Base-by-base conservation (phyloP, 2,113 vertebrate genomes). In the Dicerorhinus sumatrensis region DNA sequence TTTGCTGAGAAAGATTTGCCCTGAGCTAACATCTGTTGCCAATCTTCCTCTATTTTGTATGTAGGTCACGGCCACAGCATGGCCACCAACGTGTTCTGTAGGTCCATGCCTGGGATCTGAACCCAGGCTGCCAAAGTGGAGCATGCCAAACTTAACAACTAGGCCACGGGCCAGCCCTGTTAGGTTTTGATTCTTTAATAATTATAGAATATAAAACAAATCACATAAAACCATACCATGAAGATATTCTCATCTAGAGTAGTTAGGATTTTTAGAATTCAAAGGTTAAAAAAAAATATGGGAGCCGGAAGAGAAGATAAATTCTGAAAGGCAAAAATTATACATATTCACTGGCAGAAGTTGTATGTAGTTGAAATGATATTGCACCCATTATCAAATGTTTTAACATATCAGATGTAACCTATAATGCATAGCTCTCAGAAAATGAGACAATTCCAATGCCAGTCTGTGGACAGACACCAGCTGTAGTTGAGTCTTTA, bases 311-410 rank as follows among this genome's bases (percentile, higher is more conserved):
- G 18, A 94, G 20, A 67, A 92, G 54, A 25, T 39, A 65, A 62
- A 48, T 72, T 69, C 60, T 88, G 82, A 89, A 97, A 42, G 60
- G n/a, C 31, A 94, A 94, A 94, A 82, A 33, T 48, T 11, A 72
- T 31, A 76, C 23, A n/a, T 80, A 58, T 60, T 94, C 56, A 46
- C 14, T 31, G 65, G 83, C 67, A 33, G 60, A 96, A 91, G 33
- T 5, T 36, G 20, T 60, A 51, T 29, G 48, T 31, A 48, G 27
- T 51, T 88, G 48, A 77, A 95, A 96, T 84, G 21, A 80, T 27
- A 88, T 10, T n/a, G 11, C 8, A 33, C 12, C 36, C 46, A 48
- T 77, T 80, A 85, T 56, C n/a, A 91, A 82, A 83, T 93, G 12
- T 77, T 96, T 89, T 80, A 27, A 80, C 31, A 42, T 58, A 51